Evolutionary conservation across 2,113 vertebrate species (phyloP).

Genomic region (Cranoglanis bouderius): DNA sequence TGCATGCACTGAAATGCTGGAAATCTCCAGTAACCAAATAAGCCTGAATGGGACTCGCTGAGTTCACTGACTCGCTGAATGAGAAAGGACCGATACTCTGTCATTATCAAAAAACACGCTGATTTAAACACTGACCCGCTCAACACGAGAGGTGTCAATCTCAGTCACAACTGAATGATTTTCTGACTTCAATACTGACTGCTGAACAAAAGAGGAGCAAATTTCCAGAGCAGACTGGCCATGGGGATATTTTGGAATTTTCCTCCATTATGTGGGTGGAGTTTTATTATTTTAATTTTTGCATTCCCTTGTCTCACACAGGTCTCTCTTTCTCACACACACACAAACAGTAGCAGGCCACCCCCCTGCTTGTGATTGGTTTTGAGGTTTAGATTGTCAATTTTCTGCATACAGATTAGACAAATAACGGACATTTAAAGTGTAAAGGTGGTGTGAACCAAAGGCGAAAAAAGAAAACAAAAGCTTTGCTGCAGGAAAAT

Average conservation of each 20-base stretch:
- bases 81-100: not conserved
- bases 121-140: not conserved
- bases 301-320: too few species aligned
- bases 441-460: not conserved
- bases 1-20: too few species aligned
- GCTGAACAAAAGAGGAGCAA: not conserved
- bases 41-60: not conserved
- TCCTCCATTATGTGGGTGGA: not conserved
- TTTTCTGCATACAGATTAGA: too few species aligned
- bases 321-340: too few species aligned
- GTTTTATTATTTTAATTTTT: too few species aligned
- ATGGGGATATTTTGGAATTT: not conserved
- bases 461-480: not conserved
- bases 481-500: not conserved
- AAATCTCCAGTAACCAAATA: too few species aligned
- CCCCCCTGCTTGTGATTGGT: too few species aligned
- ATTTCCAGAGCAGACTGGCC: not conserved
- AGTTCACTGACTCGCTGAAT: not conserved
- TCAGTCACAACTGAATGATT: not conserved
- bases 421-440: too few species aligned
- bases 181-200: not conserved
- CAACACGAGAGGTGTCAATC: not conserved
- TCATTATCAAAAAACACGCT: not conserved
- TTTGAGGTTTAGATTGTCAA: too few species aligned
- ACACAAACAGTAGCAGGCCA: too few species aligned